Conservation (phyloP, 2,888 invertebrate species). For the Dryobota labecula region DNA sequence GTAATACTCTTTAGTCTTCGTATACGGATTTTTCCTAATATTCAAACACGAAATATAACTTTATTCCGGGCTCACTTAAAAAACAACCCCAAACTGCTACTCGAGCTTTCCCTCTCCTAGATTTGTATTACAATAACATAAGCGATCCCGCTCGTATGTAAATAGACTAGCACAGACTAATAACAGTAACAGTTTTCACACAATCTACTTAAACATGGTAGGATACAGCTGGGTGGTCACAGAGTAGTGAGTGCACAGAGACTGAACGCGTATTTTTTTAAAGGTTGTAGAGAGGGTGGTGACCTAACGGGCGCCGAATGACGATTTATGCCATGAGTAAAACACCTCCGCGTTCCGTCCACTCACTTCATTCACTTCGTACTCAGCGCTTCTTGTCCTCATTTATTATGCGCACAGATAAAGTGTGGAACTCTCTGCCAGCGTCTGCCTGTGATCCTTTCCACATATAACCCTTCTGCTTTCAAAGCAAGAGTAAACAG, state of each 20-base stretch:
- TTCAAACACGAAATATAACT: background rate
- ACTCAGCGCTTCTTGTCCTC: too few relatives aligned
- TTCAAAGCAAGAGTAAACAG: too few relatives aligned
- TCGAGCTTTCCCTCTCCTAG: background rate
- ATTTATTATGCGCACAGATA: too few relatives aligned
- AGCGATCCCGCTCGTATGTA: background rate
- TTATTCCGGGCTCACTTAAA: background rate
- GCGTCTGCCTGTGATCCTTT: too few relatives aligned
- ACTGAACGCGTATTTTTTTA: background rate
- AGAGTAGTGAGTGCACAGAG: slow-evolving; percentile 20
- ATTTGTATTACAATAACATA: slow-evolving; percentile 25
- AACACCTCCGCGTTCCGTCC: too few relatives aligned
- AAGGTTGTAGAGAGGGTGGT: background rate
- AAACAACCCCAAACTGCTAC: background rate
- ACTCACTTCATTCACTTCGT: too few relatives aligned
- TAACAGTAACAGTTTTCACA: slow-evolving; percentile 42
- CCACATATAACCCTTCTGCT: too few relatives aligned
- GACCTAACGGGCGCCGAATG: too few relatives aligned
- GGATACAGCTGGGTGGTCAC: slow-evolving; percentile 3
- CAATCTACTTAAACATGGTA: slow-evolving; percentile 32
- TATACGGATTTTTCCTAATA: background rate
- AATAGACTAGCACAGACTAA: slow-evolving; percentile 22
- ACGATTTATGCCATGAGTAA: background rate
- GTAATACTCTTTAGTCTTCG: background rate
- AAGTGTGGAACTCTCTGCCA: too few relatives aligned